Conservation (phyloP, 1,140 invertebrate genomes). For the Trichogramma pretiosum region DNA sequence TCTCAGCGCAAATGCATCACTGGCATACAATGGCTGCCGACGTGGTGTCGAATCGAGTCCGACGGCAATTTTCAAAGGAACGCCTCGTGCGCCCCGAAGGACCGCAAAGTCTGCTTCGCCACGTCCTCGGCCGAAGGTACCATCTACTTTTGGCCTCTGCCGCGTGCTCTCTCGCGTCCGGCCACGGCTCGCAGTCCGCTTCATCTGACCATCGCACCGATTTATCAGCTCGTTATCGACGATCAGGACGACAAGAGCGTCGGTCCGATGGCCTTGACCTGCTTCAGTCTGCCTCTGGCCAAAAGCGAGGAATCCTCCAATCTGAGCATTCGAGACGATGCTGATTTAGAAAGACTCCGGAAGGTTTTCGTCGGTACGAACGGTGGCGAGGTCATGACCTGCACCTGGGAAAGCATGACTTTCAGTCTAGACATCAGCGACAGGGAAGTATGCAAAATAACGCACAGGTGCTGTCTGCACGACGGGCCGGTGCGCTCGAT, state of each 20-base stretch:
- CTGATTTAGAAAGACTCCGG: slow-evolving; percentile 6
- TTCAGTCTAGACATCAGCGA: slow-evolving; percentile 46
- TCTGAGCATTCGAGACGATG: not conserved
- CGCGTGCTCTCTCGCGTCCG: slow-evolving; percentile 26
- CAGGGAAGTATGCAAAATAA: slow-evolving; percentile 40
- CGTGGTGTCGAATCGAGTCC: slow-evolving; percentile 46
- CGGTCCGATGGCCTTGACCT: not conserved
- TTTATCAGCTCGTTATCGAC: slow-evolving; percentile 1
- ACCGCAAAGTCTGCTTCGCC: slow-evolving; percentile 45
- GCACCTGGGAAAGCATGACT: slow-evolving; percentile 51
- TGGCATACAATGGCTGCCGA: slow-evolving; percentile 51
- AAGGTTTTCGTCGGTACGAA: slow-evolving; percentile 27
- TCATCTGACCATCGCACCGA: slow-evolving; percentile 1
- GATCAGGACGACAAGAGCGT: not conserved
- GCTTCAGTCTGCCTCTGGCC: slow-evolving; percentile 15
- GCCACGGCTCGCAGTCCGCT: slow-evolving; percentile 2
- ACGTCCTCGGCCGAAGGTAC: slow-evolving; percentile 55
- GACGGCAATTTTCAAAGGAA: slow-evolving; percentile 44
- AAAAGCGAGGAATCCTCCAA: slow-evolving; percentile 8
- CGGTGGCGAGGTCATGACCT: slow-evolving; percentile 44
- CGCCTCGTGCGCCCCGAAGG: not conserved
- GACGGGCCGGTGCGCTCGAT: slow-evolving; percentile 54
- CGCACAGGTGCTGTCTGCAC: slow-evolving; percentile 47
- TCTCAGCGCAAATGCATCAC: not conserved
- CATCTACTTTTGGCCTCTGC: slow-evolving; percentile 56